Percentiles rank a stretch among this genome's conserved stretches.
These are phyloP conservation scores for Pogonus chalceus DNA, from an alignment of 1,140 invertebrate species.

Conservation along the genomic window DNA sequence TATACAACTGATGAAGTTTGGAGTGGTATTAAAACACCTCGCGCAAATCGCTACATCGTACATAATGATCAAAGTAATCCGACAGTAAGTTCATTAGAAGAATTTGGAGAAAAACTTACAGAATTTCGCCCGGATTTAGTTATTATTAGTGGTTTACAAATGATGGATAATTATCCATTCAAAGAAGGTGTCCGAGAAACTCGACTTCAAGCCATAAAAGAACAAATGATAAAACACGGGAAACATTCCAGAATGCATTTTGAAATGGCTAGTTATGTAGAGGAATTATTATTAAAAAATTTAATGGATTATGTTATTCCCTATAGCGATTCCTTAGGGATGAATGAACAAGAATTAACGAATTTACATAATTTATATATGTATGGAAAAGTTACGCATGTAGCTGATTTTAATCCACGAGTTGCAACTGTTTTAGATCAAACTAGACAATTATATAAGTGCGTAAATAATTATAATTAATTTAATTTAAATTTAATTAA, in stretches of 20 bases:
- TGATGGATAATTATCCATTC: constrained; percentile 86
- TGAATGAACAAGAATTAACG: constrained; percentile 82
- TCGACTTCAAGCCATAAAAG: constrained; percentile 54
- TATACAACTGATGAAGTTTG: constrained; percentile 66
- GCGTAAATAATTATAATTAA: constrained; percentile 21
- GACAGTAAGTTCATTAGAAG: constrained; percentile 59
- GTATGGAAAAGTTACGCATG: constrained; percentile 61
- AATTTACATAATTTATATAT: constrained; percentile 62
- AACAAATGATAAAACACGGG: constrained; percentile 54
- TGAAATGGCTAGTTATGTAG: constrained; percentile 80
- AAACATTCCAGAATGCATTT: constrained; percentile 63
- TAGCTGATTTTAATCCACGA: constrained; percentile 69
- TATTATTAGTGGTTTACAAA: constrained; percentile 75
- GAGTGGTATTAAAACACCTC: constrained; percentile 60
- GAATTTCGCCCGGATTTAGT: constrained; percentile 62
- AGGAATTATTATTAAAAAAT: constrained; percentile 55
- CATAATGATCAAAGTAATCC: constrained; percentile 80
- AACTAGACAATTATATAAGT: constrained; percentile 65
- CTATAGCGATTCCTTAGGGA: constrained; percentile 75
- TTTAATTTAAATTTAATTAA: too few relatives aligned
- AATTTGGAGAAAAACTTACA: constrained; percentile 52
- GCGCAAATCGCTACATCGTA: constrained; percentile 80
- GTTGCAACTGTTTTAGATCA: constrained; percentile 73
- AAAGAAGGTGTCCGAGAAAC: constrained; percentile 49
- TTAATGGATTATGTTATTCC: constrained; percentile 60